These are phyloP conservation scores for Macrotus californicus DNA, from an alignment of 2,113 vertebrate species.

Conservation along the genomic window DNA sequence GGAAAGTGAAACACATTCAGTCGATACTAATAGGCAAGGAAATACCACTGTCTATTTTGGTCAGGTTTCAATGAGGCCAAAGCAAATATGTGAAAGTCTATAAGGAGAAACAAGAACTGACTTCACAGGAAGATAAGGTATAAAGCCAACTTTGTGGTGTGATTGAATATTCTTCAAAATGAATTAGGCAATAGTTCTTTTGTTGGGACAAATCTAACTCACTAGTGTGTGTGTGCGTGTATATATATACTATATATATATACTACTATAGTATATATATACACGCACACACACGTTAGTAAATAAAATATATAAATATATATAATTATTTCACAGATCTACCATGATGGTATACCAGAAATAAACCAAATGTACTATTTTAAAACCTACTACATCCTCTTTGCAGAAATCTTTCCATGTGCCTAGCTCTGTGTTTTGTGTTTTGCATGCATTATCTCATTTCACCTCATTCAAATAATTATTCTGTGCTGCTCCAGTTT, in stretches of 20 bases:
- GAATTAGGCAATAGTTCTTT: background rate
- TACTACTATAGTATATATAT: no score
- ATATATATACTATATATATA: no score
- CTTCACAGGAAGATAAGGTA: background rate
- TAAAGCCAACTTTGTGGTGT: background rate
- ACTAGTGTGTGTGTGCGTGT: no score
- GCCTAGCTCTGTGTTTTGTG: background rate
- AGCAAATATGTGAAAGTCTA: background rate
- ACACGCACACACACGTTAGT: no score
- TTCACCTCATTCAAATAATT: background rate
- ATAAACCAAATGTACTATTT: background rate
- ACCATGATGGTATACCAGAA: background rate
- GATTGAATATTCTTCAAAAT: background rate
- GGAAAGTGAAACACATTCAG: background rate
- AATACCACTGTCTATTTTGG: background rate
- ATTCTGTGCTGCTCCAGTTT: background rate
- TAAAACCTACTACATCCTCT: background rate
- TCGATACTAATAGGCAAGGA: background rate
- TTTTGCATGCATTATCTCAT: background rate
- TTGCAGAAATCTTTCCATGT: background rate
- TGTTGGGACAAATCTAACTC: background rate
- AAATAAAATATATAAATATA: no score
- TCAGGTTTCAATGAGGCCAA: background rate
- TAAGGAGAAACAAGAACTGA: background rate
- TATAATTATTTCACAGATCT: background rate